Evolutionary conservation across 2,113 vertebrate species (phyloP).

Genomic region (Saguinus imperator): DNA sequence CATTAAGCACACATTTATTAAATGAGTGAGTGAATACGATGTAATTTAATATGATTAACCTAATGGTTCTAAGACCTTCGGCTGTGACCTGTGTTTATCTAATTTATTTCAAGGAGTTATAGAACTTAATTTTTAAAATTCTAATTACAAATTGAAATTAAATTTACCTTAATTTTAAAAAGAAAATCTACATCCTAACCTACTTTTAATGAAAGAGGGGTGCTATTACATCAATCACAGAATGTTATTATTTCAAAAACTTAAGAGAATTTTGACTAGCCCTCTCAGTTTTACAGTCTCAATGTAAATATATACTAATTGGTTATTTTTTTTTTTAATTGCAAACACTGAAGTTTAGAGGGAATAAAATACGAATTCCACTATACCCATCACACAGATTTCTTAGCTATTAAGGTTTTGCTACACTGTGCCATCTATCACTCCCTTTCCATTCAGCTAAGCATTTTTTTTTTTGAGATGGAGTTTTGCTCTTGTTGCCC

Average conservation of each 20-base stretch:
- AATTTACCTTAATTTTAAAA: slow-evolving; percentile 20
- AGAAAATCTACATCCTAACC: neutral
- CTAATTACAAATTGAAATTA: neutral
- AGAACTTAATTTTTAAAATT: neutral
- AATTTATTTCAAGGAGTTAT: slow-evolving; percentile 11
- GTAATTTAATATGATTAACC: neutral
- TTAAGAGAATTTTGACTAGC: neutral
- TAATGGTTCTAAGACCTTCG: neutral
- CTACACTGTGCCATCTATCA: neutral
- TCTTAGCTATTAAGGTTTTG: neutral
- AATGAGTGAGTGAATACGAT: neutral
- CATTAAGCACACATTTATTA: neutral
- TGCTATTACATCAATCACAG: neutral
- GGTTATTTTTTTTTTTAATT: neutral
- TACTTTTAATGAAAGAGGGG: neutral
- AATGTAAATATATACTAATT: neutral
- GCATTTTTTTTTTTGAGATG: neutral
- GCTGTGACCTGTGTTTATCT: neutral
- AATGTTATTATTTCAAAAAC: neutral
- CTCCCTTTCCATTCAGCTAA: neutral
- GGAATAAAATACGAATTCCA: neutral
- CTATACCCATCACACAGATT: neutral
- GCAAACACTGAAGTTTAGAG: neutral
- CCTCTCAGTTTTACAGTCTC: neutral
- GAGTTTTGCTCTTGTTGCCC: too few relatives aligned